Evolutionary conservation across 2,113 vertebrate genomes (phyloP).

Genomic region (Actinemys pallida): DNA sequence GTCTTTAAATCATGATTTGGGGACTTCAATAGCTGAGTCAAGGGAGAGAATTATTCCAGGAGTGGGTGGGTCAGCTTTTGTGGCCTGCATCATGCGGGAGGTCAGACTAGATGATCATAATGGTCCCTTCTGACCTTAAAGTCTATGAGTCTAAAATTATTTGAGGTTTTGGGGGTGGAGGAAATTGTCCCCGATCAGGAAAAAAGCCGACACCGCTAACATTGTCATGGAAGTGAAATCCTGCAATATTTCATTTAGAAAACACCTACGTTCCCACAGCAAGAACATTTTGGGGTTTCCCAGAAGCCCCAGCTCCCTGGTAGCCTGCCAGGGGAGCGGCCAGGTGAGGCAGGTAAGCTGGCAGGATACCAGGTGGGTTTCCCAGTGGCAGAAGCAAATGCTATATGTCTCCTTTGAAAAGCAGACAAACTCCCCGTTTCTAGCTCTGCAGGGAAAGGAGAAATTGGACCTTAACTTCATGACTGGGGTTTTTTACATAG

Average conservation of each 20-base stretch:
- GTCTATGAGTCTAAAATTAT: not conserved
- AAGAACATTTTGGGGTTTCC: not conserved
- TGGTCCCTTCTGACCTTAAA: too few relatives aligned
- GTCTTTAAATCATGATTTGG: too few relatives aligned
- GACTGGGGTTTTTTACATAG: not conserved
- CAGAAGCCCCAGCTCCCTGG: not conserved
- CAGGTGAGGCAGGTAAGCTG: not conserved
- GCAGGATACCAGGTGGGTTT: not conserved
- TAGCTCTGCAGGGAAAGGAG: not conserved
- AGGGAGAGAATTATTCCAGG: too few relatives aligned
- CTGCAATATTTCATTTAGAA: not conserved
- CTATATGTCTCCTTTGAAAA: not conserved
- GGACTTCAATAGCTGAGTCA: too few relatives aligned
- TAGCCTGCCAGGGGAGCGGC: not conserved
- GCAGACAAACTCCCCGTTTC: not conserved
- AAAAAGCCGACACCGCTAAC: not conserved
- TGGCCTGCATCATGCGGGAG: too few relatives aligned
- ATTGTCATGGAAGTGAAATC: not conserved
- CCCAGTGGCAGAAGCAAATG: not conserved
- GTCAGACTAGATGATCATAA: too few relatives aligned
- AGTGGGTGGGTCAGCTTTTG: too few relatives aligned
- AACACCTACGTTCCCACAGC: not conserved
- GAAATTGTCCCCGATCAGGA: not conserved
- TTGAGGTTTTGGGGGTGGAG: not conserved
- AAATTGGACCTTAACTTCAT: not conserved